A percentile compares a stretch with the other conserved stretches of the same genome.
phyloP scores from a whole-genome alignment of 1,140 invertebrate species.

The Caenorhabditis remanei region DNA sequence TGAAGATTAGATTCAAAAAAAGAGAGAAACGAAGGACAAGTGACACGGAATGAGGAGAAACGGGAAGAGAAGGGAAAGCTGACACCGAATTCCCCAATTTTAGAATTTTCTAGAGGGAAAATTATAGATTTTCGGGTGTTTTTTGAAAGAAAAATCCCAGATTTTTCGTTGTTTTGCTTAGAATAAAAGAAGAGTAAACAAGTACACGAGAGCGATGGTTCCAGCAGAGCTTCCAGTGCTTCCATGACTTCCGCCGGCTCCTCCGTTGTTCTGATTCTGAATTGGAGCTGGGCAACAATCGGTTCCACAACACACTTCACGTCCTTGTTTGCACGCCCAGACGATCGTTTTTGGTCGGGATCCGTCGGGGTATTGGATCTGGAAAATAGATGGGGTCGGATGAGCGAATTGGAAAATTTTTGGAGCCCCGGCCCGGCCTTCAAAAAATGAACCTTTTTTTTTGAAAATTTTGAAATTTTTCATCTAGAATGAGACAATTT shows the following conservation, averaged over 20 bases:
- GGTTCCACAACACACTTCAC: slow-evolving; percentile 71
- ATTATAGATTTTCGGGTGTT: too few relatives aligned
- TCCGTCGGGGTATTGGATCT: slow-evolving; percentile 70
- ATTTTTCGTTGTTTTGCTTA: neutral
- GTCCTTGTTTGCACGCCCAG: slow-evolving; percentile 67
- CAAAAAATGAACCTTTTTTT: too few relatives aligned
- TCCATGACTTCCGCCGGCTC: slow-evolving; percentile 46
- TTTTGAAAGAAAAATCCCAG: neutral
- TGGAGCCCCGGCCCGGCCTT: too few relatives aligned
- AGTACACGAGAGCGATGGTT: slow-evolving; percentile 36
- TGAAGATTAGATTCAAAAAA: too few relatives aligned
- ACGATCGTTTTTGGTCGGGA: slow-evolving; percentile 69
- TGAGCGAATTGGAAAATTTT: too few relatives aligned
- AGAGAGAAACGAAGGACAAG: too few relatives aligned
- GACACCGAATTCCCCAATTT: too few relatives aligned
- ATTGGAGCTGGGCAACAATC: slow-evolving; percentile 69
- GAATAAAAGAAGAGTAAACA: slow-evolving; percentile 9
- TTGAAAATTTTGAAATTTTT: too few relatives aligned
- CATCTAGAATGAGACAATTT: too few relatives aligned
- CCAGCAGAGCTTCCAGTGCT: neutral
- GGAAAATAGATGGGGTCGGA: slow-evolving; percentile 55
- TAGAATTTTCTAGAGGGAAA: too few relatives aligned
- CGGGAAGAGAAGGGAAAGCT: too few relatives aligned
- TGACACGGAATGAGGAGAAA: too few relatives aligned
- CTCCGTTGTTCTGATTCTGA: slow-evolving; percentile 1